A percentile compares a stretch with the other conserved stretches of the same genome.
Conservation (phyloP, 1,140 invertebrate species). For the Platyscapa corneri region DNA sequence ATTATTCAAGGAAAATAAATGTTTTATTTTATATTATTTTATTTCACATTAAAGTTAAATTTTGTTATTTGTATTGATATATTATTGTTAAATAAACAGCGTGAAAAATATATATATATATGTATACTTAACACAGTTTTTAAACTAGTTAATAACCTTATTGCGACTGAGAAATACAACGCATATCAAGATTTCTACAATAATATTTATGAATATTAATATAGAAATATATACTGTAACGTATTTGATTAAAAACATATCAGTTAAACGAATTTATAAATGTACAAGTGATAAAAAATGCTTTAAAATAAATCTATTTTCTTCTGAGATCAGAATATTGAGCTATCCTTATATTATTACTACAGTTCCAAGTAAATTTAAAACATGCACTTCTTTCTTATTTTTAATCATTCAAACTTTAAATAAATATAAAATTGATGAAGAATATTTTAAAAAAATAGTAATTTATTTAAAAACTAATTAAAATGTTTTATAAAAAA, state of each 20-base stretch:
- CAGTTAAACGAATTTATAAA: constrained; percentile 23
- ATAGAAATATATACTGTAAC: constrained; percentile 36
- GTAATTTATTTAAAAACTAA: neutral
- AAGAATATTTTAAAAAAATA: neutral
- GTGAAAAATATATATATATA: constrained; percentile 35
- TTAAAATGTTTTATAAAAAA: neutral
- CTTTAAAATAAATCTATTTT: constrained; percentile 15
- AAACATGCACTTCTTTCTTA: neutral
- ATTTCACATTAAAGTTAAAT: neutral
- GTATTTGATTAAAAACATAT: constrained; percentile 47
- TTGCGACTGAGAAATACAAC: constrained; percentile 71
- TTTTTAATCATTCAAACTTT: neutral
- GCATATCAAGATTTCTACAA: constrained; percentile 69
- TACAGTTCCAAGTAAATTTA: constrained; percentile 26
- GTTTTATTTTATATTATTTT: neutral
- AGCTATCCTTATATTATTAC: constrained; percentile 10
- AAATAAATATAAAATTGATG: neutral
- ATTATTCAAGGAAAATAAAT: neutral
- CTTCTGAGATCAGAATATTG: neutral
- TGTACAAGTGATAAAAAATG: neutral
- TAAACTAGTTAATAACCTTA: constrained; percentile 46
- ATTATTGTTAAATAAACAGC: neutral
- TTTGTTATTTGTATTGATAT: neutral
- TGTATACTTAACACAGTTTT: constrained; percentile 40
- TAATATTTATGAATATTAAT: constrained; percentile 59